Evolutionary conservation across 64 coral and sea anemone genomes (phyloP).

Genomic region (Acropora tenuis): DNA sequence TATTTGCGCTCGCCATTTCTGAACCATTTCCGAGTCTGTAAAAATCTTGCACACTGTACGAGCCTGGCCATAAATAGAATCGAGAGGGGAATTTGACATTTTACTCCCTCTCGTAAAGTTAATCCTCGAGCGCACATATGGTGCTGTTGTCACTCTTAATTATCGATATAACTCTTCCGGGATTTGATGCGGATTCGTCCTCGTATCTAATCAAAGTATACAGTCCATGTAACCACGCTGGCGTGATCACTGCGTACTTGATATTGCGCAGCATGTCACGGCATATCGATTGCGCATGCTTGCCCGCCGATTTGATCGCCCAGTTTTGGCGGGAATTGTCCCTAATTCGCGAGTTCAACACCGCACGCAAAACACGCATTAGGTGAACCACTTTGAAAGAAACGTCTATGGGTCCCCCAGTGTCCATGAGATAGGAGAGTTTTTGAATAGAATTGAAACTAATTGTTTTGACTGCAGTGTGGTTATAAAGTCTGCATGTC

Average conservation of each 20-base stretch:
- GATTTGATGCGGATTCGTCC: slow-evolving; percentile 86
- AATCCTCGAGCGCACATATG: slow-evolving; percentile 73
- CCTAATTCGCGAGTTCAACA: slow-evolving; percentile 71
- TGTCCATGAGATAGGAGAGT: slow-evolving; percentile 78
- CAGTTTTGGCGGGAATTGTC: slow-evolving; percentile 50
- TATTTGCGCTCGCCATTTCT: slow-evolving; percentile 54
- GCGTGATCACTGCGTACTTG: slow-evolving; percentile 81
- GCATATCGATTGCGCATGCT: slow-evolving; percentile 66
- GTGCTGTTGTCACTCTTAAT: slow-evolving; percentile 59
- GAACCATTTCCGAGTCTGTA: slow-evolving; percentile 21
- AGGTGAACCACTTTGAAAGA: slow-evolving; percentile 88
- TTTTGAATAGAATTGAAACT: slow-evolving; percentile 76
- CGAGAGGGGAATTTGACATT: background rate
- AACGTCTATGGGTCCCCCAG: slow-evolving; percentile 42
- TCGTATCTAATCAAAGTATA: slow-evolving; percentile 95
- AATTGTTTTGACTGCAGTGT: slow-evolving; percentile 88
- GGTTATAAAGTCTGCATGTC: slow-evolving; percentile 80
- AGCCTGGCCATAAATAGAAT: slow-evolving; percentile 17
- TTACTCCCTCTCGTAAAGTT: slow-evolving; percentile 15
- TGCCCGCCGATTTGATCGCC: slow-evolving; percentile 67
- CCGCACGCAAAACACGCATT: slow-evolving; percentile 83
- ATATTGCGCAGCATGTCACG: slow-evolving; percentile 74
- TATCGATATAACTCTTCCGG: slow-evolving; percentile 80
- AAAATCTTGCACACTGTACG: slow-evolving; percentile 23
- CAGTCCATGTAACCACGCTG: slow-evolving; percentile 69